Evolutionary conservation across 2,797 vertebrate species (phyloP).

Genomic region (Vireo griseus): DNA sequence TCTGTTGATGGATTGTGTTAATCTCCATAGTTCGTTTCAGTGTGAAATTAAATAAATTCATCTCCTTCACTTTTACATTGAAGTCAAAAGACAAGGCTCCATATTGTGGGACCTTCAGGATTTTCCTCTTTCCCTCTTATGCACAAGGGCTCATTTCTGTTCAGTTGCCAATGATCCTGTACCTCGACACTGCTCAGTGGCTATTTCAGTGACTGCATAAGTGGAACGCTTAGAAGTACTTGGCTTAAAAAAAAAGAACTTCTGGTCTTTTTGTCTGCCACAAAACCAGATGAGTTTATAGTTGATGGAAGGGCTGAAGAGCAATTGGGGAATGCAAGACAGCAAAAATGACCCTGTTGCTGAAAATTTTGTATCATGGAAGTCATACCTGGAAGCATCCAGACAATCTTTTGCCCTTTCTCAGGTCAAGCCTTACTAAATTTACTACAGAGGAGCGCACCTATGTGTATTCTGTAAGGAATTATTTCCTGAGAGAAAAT

Average conservation of each 20-base stretch:
- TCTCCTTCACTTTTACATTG: neutral
- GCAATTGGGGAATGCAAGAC: neutral
- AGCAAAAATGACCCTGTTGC: neutral
- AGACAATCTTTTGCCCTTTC: neutral
- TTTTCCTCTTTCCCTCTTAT: neutral
- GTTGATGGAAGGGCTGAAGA: neutral
- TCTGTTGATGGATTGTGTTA: neutral
- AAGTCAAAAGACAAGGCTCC: neutral
- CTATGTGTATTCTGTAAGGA: neutral
- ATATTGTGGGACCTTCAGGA: neutral
- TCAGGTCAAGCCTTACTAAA: neutral
- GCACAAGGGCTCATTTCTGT: neutral
- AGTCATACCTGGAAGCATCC: neutral
- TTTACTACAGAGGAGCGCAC: neutral
- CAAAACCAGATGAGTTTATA: neutral
- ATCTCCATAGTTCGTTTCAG: neutral
- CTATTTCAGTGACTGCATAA: neutral
- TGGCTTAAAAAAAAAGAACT: neutral
- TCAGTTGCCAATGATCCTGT: neutral
- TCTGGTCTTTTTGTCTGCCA: neutral
- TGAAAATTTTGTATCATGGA: neutral
- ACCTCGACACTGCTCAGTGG: neutral
- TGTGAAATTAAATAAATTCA: neutral
- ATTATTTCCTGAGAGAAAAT: neutral
- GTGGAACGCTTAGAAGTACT: neutral